phyloP scores from a whole-genome alignment of 2,888 invertebrate genomes.

The Drosophila yooni region DNA sequence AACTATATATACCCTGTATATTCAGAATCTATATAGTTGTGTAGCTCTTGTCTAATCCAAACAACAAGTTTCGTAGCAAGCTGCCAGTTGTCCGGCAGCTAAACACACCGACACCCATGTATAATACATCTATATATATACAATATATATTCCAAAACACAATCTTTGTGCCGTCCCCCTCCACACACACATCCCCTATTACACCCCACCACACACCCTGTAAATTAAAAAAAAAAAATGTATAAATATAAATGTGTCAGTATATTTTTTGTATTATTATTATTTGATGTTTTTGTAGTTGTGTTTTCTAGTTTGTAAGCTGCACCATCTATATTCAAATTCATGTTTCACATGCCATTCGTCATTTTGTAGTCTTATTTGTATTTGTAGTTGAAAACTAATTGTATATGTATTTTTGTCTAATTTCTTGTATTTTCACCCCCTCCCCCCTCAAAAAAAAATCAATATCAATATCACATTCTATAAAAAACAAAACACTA shows the following conservation, averaged over 20 bases:
- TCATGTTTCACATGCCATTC: conserved; percentile 30
- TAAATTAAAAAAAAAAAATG: conserved; percentile 6
- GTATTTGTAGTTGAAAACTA: conserved; percentile 82
- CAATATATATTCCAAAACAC: conserved; percentile 17
- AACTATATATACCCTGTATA: conserved; percentile 39
- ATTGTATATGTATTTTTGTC: conserved; percentile 84
- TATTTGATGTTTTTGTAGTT: conserved; percentile 58
- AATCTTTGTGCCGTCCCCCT: conserved; percentile 30
- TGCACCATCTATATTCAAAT: conserved; percentile 55
- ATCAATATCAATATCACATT: conserved; percentile 62
- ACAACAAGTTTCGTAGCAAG: conserved; percentile 39
- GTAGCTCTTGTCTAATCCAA: conserved; percentile 72
- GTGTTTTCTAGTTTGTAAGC: conserved; percentile 55
- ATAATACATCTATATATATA: conserved; percentile 33
- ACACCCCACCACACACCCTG: conserved; percentile 6
- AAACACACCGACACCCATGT: conserved; percentile 44
- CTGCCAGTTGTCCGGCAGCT: conserved; percentile 51
- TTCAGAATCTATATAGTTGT: conserved; percentile 32
- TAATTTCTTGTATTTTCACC: conserved; percentile 84
- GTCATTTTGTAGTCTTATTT: conserved; percentile 61
- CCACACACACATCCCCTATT: conserved; percentile 9
- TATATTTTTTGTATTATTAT: conserved; percentile 43
- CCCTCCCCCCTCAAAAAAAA: conserved; percentile 41
- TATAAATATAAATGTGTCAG: conserved; percentile 38
- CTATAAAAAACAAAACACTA: conserved; percentile 63